Base-by-base conservation (phyloP, 2,113 vertebrate species). In the Clarias magur region DNA sequence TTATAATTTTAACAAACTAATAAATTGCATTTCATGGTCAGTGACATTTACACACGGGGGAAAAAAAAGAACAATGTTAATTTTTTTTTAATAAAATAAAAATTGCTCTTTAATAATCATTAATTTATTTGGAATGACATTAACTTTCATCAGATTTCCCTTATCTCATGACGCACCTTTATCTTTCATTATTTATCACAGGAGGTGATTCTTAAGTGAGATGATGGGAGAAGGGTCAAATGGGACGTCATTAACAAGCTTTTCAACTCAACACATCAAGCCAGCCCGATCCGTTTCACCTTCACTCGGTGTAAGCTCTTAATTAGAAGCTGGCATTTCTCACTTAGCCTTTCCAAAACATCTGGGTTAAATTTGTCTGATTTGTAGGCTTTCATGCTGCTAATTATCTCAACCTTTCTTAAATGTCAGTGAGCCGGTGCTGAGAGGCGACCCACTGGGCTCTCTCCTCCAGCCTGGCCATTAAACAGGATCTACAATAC, bases 401-500 rank as follows among this genome's bases (percentile, higher is more conserved):
- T 89, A 91, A 89, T 91, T 90, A 90, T 91, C 86, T 86, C 88
- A 91, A 90, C 85, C 88, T 90, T 90, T 89, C 73, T 82, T 87
- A 91, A 91, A 91, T 91, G 91, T 89, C 91, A 91, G 83, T 73
- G 80, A 86, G 83, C 80, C 72, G 80, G 78, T 75, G 80, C 84
- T 89, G 82, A 85, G 85, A 87, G 87, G 81, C 57, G 80, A 65
- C 89, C 89, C 89, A 82, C 91, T 87, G 91, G 73, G 89, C 60
- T 82, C 79, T 81, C 76, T 75, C 85, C 86, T 87, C 86, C 53
- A 65, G 84, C 56, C 79, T 59, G 62, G 82, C 83, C 82, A 85
- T 90, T 84, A 90, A 87, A 87, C 62, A 84, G 79, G 63, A 85
- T 86, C 88, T 63, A 78, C 85, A 73, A 23, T 85, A 85, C 79